These are phyloP conservation scores for Seriola aureovittata DNA, from an alignment of 2,113 vertebrate species.

Conservation along the genomic window DNA sequence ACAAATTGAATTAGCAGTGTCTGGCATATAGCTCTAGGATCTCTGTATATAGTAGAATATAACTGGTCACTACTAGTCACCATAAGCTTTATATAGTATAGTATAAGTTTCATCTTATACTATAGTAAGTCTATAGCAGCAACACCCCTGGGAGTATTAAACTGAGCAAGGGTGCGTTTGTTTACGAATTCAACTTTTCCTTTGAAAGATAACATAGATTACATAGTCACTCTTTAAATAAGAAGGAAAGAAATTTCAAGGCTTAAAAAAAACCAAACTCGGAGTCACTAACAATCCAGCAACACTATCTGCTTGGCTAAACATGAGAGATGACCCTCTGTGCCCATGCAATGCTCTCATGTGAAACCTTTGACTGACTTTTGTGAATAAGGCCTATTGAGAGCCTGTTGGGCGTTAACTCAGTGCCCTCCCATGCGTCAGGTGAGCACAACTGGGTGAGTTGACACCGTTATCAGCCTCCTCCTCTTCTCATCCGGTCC, in stretches of 20 bases:
- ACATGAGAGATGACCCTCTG: conserved; percentile 59
- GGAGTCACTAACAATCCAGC: conserved; percentile 53
- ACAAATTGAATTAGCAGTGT: background rate
- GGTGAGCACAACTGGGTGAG: conserved; percentile 67
- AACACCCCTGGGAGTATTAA: background rate
- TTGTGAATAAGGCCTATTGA: conserved; percentile 81
- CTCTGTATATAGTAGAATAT: too few relatives aligned
- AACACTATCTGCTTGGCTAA: conserved; percentile 73
- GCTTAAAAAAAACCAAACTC: conserved; percentile 1
- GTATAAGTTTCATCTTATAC: background rate
- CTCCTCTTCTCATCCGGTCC: conserved; percentile 67
- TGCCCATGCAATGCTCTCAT: conserved; percentile 65
- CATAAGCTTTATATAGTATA: background rate
- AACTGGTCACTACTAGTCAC: background rate
- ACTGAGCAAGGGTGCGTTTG: background rate
- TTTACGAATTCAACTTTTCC: background rate
- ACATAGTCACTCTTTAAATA: background rate
- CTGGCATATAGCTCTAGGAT: background rate
- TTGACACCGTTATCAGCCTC: conserved; percentile 70
- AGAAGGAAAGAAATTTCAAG: background rate
- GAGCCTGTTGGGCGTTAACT: conserved; percentile 75
- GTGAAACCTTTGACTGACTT: conserved; percentile 81
- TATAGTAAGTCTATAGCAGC: background rate
- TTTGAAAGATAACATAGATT: background rate
- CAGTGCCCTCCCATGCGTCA: conserved; percentile 77